Evolutionary conservation across 2,888 invertebrate genomes (phyloP), one percentile per base, ranked within the genome.

Genomic region (Penaeus monodon): DNA sequence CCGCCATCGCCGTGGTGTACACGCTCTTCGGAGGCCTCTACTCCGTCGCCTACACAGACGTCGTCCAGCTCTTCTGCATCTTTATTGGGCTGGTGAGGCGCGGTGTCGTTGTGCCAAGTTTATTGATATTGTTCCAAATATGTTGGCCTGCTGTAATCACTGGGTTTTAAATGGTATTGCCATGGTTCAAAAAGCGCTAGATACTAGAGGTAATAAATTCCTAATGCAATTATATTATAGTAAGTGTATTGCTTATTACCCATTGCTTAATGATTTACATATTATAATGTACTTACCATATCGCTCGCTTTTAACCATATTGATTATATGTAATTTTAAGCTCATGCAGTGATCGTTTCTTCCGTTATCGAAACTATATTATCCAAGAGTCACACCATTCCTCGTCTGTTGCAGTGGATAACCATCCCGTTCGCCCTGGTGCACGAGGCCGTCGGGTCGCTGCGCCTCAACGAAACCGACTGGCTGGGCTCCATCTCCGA

Each of bases 391-490:
- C 49, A 17, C 27, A 24, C 29, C 33, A 17, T 20, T 44, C 63
- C 66, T 57, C 57, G 77, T 66, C 73, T 90, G 84, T 92, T 93
- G 65, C 92, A 95, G 92, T 99, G 99, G 99, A 95, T 99, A 95
- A 98, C 98, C 92, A 97, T 99, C 90, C 99, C 99, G 0, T 99
- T 98, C 92, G 98, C 98, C 20, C 96, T 98, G 96, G 94, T 95
- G 89, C 96, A 97, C 93, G 95, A 96, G 27, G 96, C 96, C 91
- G 98, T 98, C 17, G 92, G 92, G 0, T 95, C 97, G 38, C 89
- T 91, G 14, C 92, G 92, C 89, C 91, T 93, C 74, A 95, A 96
- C 94, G 95, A 96, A 49, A 95, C 96, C 83, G 97, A 97, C 92
- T 98, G 98, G 98, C 96, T 98, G 90, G 98, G 98, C 4, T 93